A percentile compares a stretch with the other conserved stretches of the same genome.
phyloP scores from a whole-genome alignment of 2,797 vertebrate genomes.

The Rhinophrynus dorsalis region DNA sequence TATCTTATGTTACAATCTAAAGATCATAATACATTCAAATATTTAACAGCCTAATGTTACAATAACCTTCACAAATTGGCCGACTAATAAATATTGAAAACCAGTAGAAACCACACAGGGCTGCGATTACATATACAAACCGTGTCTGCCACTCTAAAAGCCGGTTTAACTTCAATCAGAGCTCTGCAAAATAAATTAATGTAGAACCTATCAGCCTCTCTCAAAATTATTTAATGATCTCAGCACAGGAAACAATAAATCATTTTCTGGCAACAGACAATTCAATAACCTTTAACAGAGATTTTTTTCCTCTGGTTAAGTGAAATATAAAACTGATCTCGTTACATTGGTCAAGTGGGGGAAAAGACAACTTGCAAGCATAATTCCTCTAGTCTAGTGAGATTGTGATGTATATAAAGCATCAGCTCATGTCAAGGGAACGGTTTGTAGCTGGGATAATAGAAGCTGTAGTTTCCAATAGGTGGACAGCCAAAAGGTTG shows the following conservation, averaged over 20 bases:
- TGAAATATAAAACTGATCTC: conserved; percentile 28
- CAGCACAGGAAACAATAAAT: conserved; percentile 36
- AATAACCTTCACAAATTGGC: conserved; percentile 34
- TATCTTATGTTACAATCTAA: conserved; percentile 1
- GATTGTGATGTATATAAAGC: background rate
- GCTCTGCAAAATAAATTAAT: conserved; percentile 30
- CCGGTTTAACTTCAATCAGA: conserved; percentile 25
- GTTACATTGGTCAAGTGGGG: conserved; percentile 37
- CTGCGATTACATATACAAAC: background rate
- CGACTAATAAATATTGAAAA: conserved; percentile 17
- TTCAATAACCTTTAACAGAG: conserved; percentile 44
- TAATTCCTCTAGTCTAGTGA: conserved; percentile 19
- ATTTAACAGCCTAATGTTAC: conserved; percentile 15
- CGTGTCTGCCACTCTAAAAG: background rate
- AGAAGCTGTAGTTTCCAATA: too few relatives aligned
- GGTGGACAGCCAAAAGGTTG: too few relatives aligned
- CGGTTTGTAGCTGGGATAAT: too few relatives aligned
- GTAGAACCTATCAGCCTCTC: conserved; percentile 22
- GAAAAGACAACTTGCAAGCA: conserved; percentile 40
- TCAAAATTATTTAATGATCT: conserved; percentile 40
- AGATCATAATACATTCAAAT: conserved; percentile 13
- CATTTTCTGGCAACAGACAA: conserved; percentile 38
- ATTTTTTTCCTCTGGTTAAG: conserved; percentile 28
- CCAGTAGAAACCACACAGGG: background rate
- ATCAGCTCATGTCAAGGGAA: conserved; percentile 9